A percentile compares a stretch with the other conserved stretches of the same genome.
Evolutionary conservation across 1,140 invertebrate genomes (phyloP).

Genomic region (Proctacanthus coquilletti): DNA sequence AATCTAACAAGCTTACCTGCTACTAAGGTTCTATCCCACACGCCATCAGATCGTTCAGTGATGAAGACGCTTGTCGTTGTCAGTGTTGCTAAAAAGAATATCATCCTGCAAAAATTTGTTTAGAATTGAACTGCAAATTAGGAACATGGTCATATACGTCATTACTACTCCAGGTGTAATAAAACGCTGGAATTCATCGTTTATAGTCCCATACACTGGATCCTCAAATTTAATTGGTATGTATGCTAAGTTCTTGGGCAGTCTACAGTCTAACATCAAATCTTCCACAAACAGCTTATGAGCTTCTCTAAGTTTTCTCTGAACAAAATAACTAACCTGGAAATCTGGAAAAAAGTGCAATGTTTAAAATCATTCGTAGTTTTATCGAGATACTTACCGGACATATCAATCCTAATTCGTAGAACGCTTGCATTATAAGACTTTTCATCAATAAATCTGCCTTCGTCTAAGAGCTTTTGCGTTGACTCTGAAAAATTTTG

Average conservation of each 20-base stretch:
- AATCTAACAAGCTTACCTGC: conserved; percentile 39
- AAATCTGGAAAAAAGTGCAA: conserved; percentile 37
- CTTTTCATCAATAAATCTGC: conserved; percentile 30
- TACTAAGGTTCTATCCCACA: conserved; percentile 59
- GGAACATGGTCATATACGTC: conserved; percentile 34
- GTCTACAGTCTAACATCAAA: conserved; percentile 41
- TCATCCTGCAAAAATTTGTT: conserved; percentile 37
- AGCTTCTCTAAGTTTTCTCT: conserved; percentile 42
- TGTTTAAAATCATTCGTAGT: background rate
- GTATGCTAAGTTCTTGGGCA: conserved; percentile 35
- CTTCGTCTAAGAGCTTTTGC: conserved; percentile 37
- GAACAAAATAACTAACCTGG: conserved; percentile 48
- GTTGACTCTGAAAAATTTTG: conserved; percentile 58
- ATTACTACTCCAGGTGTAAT: conserved; percentile 64
- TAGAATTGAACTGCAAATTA: conserved; percentile 6
- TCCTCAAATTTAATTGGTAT: conserved; percentile 48
- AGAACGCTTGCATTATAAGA: conserved; percentile 42
- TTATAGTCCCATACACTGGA: conserved; percentile 50
- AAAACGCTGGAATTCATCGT: conserved; percentile 51
- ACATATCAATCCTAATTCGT: conserved; percentile 33
- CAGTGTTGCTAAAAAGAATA: conserved; percentile 63
- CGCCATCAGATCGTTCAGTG: conserved; percentile 60
- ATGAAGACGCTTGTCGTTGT: conserved; percentile 68
- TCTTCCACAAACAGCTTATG: conserved; percentile 41
- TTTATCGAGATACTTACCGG: conserved; percentile 11